Percentiles rank a stretch among this genome's conserved stretches.
phyloP scores from a whole-genome alignment of 1,140 invertebrate genomes.

The Myzus persicae region DNA sequence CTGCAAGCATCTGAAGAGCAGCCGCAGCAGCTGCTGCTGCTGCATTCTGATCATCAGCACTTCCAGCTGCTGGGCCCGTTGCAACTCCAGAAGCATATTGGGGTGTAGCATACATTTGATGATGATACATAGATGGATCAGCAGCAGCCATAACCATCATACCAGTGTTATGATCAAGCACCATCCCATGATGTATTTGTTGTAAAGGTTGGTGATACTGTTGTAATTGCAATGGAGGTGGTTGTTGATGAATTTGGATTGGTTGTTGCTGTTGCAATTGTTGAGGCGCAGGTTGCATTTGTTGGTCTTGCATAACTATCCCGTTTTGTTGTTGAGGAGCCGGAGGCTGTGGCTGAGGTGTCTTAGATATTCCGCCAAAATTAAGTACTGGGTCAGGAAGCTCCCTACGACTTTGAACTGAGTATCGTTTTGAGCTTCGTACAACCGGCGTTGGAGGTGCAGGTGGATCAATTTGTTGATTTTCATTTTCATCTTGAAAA shows the following conservation, averaged over 20 bases:
- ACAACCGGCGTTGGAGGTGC: background rate
- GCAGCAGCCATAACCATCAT: conserved; percentile 16
- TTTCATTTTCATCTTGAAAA: conserved; percentile 21
- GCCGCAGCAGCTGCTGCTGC: conserved; percentile 29
- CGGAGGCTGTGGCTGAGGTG: background rate
- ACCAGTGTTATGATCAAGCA: conserved; percentile 34
- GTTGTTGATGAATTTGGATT: conserved; percentile 40
- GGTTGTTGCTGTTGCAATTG: conserved; percentile 27
- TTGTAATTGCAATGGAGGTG: conserved; percentile 24
- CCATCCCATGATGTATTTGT: conserved; percentile 31
- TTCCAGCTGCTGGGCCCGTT: background rate
- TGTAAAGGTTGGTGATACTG: conserved; percentile 35
- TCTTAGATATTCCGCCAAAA: conserved; percentile 5
- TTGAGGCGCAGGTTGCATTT: background rate
- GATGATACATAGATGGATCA: conserved; percentile 31
- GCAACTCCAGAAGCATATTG: background rate
- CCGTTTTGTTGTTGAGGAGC: background rate
- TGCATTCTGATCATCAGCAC: conserved; percentile 9
- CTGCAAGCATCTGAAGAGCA: conserved; percentile 34
- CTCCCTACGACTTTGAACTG: conserved; percentile 17
- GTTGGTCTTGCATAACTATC: conserved; percentile 6
- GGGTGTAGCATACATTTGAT: conserved; percentile 20
- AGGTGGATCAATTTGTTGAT: background rate
- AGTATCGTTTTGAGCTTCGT: conserved; percentile 34
- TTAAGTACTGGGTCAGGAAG: conserved; percentile 45